These are phyloP conservation scores for Tragelaphus imberbis DNA, from an alignment of 2,113 vertebrate species.

Conservation along the genomic window DNA sequence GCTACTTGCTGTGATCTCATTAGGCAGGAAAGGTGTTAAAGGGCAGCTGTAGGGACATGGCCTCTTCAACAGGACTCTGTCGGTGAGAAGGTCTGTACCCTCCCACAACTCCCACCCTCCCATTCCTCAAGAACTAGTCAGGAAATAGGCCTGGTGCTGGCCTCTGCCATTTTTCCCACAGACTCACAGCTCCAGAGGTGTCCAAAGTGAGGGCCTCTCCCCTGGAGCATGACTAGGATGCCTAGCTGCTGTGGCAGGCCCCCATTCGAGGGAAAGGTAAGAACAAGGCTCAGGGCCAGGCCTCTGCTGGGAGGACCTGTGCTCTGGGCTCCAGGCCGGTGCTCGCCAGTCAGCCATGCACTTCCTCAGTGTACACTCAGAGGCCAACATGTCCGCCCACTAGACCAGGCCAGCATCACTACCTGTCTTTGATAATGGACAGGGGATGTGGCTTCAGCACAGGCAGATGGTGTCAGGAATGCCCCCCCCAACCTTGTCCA, in stretches of 20 bases:
- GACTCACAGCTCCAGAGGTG: neutral
- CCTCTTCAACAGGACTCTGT: neutral
- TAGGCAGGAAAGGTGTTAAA: neutral
- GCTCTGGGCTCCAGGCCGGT: constrained; percentile 44
- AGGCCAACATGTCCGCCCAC: neutral
- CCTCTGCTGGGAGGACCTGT: neutral
- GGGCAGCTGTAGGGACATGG: neutral
- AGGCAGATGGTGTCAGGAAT: neutral
- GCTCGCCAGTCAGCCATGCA: constrained; percentile 39
- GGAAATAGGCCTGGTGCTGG: neutral
- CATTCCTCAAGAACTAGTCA: neutral
- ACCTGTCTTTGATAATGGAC: constrained; percentile 19
- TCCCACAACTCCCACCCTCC: neutral
- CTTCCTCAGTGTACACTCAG: constrained; percentile 43
- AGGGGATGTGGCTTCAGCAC: neutral
- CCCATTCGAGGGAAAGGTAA: constrained; percentile 23
- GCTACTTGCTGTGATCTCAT: neutral
- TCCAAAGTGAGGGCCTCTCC: neutral
- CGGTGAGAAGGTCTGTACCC: neutral
- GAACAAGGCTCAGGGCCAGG: constrained; percentile 45
- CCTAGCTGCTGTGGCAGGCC: neutral
- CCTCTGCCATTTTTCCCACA: neutral
- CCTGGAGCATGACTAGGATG: constrained; percentile 13
- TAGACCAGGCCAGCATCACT: neutral
- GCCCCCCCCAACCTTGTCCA: neutral